Percentiles rank a stretch among this genome's conserved stretches.
Evolutionary conservation across 2,113 vertebrate genomes (phyloP).

Genomic region (Sminthopsis crassicaudata): DNA sequence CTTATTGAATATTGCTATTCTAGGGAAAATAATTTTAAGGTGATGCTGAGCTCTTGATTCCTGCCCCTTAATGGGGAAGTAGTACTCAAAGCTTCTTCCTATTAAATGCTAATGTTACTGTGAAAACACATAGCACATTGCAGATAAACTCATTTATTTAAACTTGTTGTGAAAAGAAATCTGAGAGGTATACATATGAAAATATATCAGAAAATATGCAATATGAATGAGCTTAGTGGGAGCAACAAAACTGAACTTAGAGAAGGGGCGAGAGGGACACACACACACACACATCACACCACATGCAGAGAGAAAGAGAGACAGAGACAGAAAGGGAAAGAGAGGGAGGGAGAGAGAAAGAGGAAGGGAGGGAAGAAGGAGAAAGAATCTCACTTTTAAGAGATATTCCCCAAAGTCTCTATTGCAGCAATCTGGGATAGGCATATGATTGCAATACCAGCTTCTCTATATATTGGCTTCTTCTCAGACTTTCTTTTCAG

Average conservation of each 20-base stretch:
- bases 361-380: no score
- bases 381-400: neutral
- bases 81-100: neutral
- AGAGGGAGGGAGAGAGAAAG: neutral
- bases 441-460: neutral
- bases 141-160: neutral
- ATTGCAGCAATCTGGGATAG: neutral
- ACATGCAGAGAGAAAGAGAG: no score
- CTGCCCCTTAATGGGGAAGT: neutral
- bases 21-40: neutral
- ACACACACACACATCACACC: no score
- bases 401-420: neutral
- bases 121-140: neutral
- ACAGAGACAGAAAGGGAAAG: neutral
- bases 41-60: neutral
- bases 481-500: neutral
- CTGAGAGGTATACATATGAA: neutral
- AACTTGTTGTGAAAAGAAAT: neutral
- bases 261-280: no score
- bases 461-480: neutral
- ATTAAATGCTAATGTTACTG: neutral
- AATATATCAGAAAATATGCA: neutral
- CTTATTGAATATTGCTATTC: neutral
- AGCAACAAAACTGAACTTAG: neutral
- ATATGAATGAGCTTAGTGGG: neutral